Evolutionary conservation across 2,797 vertebrate genomes (phyloP).

Genomic region (Manis pentadactyla): DNA sequence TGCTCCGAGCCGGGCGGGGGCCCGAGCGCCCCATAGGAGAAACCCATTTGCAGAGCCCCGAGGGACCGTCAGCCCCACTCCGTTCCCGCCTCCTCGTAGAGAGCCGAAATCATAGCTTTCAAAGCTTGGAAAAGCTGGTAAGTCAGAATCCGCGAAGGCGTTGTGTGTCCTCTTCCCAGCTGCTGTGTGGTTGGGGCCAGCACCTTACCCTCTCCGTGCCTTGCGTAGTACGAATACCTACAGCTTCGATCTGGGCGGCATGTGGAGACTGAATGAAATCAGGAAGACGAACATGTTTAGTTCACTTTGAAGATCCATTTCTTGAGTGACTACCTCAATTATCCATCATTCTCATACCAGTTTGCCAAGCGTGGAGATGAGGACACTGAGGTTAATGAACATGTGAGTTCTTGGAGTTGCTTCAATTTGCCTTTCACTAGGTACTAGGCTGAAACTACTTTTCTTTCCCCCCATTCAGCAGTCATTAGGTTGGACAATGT

Average conservation of each 20-base stretch:
- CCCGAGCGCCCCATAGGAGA: not conserved
- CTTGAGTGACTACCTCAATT: not conserved
- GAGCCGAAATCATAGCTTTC: too few relatives aligned
- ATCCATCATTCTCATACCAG: not conserved
- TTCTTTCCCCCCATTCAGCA: not conserved
- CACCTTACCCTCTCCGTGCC: slow-evolving; percentile 50
- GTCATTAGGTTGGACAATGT: not conserved
- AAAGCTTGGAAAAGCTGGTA: not conserved
- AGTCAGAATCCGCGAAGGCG: not conserved
- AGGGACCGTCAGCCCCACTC: accelerated
- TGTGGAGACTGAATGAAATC: not conserved
- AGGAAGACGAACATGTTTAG: not conserved
- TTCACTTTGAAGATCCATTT: not conserved
- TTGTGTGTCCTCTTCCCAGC: not conserved
- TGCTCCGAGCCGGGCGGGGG: slow-evolving; percentile 62
- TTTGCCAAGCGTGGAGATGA: not conserved
- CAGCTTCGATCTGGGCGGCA: not conserved
- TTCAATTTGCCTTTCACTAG: not conserved
- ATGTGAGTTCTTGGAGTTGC: not conserved
- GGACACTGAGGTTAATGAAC: not conserved
- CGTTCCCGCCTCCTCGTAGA: not conserved
- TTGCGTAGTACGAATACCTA: not conserved
- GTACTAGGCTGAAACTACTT: not conserved
- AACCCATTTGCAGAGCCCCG: not conserved
- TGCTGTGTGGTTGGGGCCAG: slow-evolving; percentile 26